Percentiles rank a stretch among this genome's conserved stretches.
Conservation (phyloP, 1,140 invertebrate genomes). For the Vanessa tameamea region DNA sequence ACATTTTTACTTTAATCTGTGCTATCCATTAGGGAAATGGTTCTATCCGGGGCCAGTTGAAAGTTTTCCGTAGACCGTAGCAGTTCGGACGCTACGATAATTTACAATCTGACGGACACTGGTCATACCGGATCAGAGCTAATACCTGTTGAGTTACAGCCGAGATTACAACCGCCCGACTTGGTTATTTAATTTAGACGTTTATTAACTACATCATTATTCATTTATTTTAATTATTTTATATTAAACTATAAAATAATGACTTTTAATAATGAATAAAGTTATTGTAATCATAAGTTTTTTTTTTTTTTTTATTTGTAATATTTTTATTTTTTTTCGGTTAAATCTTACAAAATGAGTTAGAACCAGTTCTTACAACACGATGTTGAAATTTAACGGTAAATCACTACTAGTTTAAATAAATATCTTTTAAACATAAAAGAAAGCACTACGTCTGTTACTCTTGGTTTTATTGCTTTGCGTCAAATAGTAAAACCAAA, state of each 20-base stretch:
- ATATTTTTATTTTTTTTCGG: too few relatives aligned
- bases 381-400: too few relatives aligned
- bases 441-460: neutral
- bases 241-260: neutral
- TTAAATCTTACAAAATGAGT: too few relatives aligned
- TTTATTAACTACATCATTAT: neutral
- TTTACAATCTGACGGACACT: conserved; percentile 57
- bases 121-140: conserved; percentile 61
- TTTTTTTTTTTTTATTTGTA: too few relatives aligned
- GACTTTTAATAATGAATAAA: too few relatives aligned
- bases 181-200: neutral
- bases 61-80: conserved; percentile 34
- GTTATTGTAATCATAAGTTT: too few relatives aligned
- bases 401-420: too few relatives aligned
- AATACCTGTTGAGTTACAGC: conserved; percentile 75
- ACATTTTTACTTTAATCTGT: conserved; percentile 16
- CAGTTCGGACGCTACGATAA: conserved; percentile 43
- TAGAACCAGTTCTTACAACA: too few relatives aligned
- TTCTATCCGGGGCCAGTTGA: conserved; percentile 32
- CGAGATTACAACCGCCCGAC: conserved; percentile 36
- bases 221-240: neutral
- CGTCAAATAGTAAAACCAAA: neutral
- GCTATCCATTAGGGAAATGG: conserved; percentile 36
- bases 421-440: too few relatives aligned
- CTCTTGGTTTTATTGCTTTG: neutral